Percentiles rank a stretch among this genome's conserved stretches.
phyloP scores from a whole-genome alignment of 2,888 invertebrate genomes.

The Emesis furor region DNA sequence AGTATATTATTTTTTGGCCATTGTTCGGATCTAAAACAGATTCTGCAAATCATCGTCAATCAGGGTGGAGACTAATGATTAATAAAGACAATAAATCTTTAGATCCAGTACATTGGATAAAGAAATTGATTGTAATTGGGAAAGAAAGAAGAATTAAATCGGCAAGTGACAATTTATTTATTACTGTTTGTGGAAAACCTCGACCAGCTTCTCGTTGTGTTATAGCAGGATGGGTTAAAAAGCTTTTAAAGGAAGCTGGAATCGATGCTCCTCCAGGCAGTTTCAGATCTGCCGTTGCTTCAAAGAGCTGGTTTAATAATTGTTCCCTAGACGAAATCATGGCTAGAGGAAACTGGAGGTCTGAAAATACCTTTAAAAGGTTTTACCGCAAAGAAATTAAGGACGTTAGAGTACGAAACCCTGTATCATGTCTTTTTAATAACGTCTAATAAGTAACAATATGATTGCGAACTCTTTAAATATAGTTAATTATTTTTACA shows the following conservation, averaged over 20 bases:
- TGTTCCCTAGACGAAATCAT: constrained; percentile 59
- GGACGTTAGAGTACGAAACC: too few relatives aligned
- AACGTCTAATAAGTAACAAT: too few relatives aligned
- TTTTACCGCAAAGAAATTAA: constrained; percentile 34
- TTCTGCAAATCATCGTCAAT: constrained; percentile 53
- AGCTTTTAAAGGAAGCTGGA: constrained; percentile 58
- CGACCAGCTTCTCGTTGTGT: constrained; percentile 49
- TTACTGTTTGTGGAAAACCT: constrained; percentile 28
- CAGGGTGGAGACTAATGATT: constrained; percentile 52
- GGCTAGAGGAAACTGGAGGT: constrained; percentile 58
- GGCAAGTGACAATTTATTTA: constrained; percentile 29
- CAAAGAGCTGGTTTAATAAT: constrained; percentile 60
- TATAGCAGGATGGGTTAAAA: constrained; percentile 65
- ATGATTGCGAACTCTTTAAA: too few relatives aligned
- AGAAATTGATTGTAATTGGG: constrained; percentile 9
- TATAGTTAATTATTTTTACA: too few relatives aligned
- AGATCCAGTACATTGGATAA: constrained; percentile 52
- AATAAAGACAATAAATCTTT: constrained; percentile 34
- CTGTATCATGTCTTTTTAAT: too few relatives aligned
- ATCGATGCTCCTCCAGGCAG: constrained; percentile 57
- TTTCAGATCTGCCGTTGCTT: constrained; percentile 65
- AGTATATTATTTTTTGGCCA: constrained; percentile 37
- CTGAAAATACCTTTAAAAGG: constrained; percentile 55
- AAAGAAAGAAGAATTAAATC: neutral
- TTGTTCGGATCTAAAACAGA: constrained; percentile 65